These are phyloP conservation scores for Ctenodactylus gundi DNA, from an alignment of 2,113 vertebrate species.

Conservation along the genomic window DNA sequence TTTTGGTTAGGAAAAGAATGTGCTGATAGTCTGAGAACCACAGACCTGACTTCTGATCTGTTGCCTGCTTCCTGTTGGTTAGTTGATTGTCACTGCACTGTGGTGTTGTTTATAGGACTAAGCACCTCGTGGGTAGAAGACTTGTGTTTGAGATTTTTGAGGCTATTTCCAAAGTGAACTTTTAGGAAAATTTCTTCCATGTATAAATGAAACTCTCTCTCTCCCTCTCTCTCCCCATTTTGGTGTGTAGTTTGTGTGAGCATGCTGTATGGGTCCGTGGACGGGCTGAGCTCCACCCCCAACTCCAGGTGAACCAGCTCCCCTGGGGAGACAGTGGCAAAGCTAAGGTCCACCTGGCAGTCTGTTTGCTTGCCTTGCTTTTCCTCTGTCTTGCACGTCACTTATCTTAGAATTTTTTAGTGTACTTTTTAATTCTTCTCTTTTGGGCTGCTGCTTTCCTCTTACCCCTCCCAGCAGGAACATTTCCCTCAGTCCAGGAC, in stretches of 20 bases:
- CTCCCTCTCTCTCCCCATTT: neutral
- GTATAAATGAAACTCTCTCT: no score
- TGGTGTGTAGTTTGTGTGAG: neutral
- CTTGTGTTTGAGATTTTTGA: conserved; percentile 6
- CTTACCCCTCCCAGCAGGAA: neutral
- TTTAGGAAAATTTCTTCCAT: neutral
- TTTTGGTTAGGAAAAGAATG: neutral
- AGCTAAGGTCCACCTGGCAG: neutral
- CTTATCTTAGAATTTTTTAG: neutral
- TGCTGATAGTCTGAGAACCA: neutral
- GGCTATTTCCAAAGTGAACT: conserved; percentile 18
- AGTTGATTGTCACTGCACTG: neutral
- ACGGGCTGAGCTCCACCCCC: neutral
- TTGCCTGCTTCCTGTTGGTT: neutral
- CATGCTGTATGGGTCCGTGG: no score
- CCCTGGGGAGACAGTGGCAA: neutral
- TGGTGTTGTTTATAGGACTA: no score
- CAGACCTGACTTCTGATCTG: neutral
- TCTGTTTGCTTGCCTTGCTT: neutral
- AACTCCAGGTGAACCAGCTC: neutral
- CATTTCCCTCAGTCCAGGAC: neutral
- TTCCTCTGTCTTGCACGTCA: neutral
- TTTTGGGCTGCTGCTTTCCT: neutral
- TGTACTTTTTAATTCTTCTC: neutral
- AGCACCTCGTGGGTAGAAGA: neutral